phyloP scores from a whole-genome alignment of 92 coral and sea anemone genomes.

The Parazoanthus swiftii region DNA sequence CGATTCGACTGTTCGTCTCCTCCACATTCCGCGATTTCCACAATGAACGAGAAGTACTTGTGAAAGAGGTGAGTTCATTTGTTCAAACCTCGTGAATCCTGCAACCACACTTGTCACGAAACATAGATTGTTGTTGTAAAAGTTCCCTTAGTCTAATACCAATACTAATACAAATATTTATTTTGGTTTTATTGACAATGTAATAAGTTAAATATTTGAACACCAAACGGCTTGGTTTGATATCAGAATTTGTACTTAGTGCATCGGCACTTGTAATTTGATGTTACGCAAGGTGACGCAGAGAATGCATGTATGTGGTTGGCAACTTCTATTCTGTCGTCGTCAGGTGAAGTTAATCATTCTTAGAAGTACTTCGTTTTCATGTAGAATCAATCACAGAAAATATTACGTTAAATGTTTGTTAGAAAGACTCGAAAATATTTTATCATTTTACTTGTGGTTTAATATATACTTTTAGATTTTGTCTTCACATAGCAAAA shows the following conservation, averaged over 20 bases:
- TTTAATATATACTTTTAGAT: background rate
- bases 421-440: no score
- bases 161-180: no score
- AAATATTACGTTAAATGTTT: background rate
- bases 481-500: background rate
- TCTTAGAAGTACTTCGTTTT: no score
- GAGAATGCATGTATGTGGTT: background rate
- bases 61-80: slow-evolving; percentile 70
- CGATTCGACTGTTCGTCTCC: slow-evolving; percentile 95
- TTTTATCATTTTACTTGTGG: no score
- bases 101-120: background rate
- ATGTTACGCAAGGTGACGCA: background rate
- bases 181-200: background rate
- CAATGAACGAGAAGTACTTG: slow-evolving; percentile 90
- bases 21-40: slow-evolving; percentile 99
- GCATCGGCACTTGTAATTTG: no score
- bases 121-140: background rate
- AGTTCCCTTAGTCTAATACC: no score
- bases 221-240: no score
- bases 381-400: background rate
- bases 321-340: background rate
- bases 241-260: no score
- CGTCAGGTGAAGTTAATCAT: background rate
- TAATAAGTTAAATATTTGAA: background rate
- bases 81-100: background rate